Evolutionary conservation across 2,113 vertebrate genomes (phyloP).

Genomic region (Silurus asotus): DNA sequence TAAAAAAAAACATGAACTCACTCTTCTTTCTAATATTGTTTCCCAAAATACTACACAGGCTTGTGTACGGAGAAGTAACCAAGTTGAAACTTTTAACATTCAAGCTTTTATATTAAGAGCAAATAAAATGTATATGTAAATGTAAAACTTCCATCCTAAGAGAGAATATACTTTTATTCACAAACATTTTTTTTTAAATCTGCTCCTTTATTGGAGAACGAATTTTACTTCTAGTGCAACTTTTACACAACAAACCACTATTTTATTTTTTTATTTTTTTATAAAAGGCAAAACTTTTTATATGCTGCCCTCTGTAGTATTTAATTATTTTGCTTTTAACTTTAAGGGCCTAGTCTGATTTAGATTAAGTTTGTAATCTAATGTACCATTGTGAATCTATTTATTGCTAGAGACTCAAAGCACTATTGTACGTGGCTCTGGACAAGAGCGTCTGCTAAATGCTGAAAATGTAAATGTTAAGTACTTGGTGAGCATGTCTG

Average conservation of each 20-base stretch:
- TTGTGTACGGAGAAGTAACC: background rate
- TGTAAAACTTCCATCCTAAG: background rate
- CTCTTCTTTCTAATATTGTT: conserved; percentile 6
- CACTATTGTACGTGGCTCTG: no score
- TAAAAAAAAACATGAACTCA: background rate
- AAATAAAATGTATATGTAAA: conserved; percentile 2
- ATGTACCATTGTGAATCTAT: no score
- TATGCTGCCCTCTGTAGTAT: background rate
- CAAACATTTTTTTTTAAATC: background rate
- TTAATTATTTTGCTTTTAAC: conserved; percentile 1
- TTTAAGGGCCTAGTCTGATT: no score
- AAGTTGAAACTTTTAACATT: background rate
- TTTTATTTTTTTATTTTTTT: no score
- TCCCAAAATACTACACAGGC: background rate
- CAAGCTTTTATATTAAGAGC: background rate
- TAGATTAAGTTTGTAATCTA: no score
- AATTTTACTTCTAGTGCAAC: background rate
- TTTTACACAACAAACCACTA: background rate
- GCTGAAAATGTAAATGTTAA: no score
- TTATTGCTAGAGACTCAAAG: no score
- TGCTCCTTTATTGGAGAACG: background rate
- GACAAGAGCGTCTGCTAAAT: no score
- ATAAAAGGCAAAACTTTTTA: background rate
- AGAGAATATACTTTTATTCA: background rate
- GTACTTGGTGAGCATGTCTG: no score